Evolutionary conservation across 2,888 invertebrate species (phyloP), one percentile per base, ranked within the genome.

Genomic region (Margaritifera margaritifera): DNA sequence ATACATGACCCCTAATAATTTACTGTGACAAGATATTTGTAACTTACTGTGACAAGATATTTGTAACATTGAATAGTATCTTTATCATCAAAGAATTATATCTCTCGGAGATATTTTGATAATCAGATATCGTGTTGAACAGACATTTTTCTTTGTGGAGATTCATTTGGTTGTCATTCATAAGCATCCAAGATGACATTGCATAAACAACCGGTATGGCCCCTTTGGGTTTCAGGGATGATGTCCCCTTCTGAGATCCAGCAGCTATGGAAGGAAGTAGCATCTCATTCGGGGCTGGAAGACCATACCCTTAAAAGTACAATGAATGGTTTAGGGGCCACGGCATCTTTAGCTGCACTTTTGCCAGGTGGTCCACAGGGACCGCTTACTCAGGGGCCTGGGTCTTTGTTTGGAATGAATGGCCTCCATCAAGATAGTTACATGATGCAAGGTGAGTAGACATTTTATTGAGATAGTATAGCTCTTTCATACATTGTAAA

Each of bases 181-280:
- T 42, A 42, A 42, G 2, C 8, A 11, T 42, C 11, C 11, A 42
- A 11, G 11, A 11, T 42, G 11, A 3, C 42, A 42, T 42, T 8
- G 11, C 1, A 42, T 42, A 42, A 42, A 42, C 11, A 42, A 42
- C 42, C 11, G 1, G 11, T 11, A 42, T 11, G 31, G 31, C 11
- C 11, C 11, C 42, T 11, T 11, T 11, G 42, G 42, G 42, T 78
- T 61, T 24, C 78, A 83, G 82, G 80, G 67, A 83, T 86, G 70
- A 81, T 89, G 81, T 84, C 84, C 53, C 83, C 86, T 4, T 80
- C 80, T 4, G 88, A 89, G 66, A 82, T 89, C 69, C 89, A 89
- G 64, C 87, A 85, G 71, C 71, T 88, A 65, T 88, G 88, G 89
- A 88, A 89, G 71, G 89, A 89, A 65, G 84, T 86, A 52, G 77